Conservation (phyloP, 2,113 vertebrate species). For the Mus pahari region DNA sequence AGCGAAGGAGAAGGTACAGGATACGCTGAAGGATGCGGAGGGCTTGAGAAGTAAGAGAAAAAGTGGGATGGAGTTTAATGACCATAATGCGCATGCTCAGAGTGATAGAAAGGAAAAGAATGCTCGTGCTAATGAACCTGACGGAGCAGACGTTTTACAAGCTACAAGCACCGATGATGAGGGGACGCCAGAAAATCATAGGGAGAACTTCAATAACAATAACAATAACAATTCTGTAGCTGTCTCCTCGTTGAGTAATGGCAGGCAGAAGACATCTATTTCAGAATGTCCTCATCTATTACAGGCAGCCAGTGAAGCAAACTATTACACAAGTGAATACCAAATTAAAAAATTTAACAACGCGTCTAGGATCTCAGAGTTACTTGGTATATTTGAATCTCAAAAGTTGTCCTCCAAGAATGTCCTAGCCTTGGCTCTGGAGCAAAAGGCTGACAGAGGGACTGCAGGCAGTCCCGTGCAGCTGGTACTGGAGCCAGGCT, state of each 20-base stretch:
- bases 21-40: conserved; percentile 75
- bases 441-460: conserved; percentile 63
- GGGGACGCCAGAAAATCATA: conserved; percentile 69
- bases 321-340: conserved; percentile 46
- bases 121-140: conserved; percentile 66
- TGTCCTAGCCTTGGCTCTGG: conserved; percentile 47
- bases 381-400: conserved; percentile 73
- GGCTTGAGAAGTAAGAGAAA: conserved; percentile 68
- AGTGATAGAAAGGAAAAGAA: conserved; percentile 78
- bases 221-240: conserved; percentile 88
- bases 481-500: conserved; percentile 29
- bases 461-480: conserved; percentile 74
- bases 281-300: conserved; percentile 57
- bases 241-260: conserved; percentile 64
- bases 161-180: conserved; percentile 84
- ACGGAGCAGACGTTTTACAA: conserved; percentile 79
- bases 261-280: conserved; percentile 71
- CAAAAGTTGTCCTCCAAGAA: conserved; percentile 70
- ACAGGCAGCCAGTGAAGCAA: conserved; percentile 63
- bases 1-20: conserved; percentile 60
- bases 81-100: conserved; percentile 69
- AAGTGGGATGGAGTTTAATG: conserved; percentile 78
- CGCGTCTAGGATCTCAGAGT: conserved; percentile 76
- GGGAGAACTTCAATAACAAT: conserved; percentile 87
- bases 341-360: conserved; percentile 72